phyloP scores from a whole-genome alignment of 2,113 vertebrate species.

The Mobula hypostoma region DNA sequence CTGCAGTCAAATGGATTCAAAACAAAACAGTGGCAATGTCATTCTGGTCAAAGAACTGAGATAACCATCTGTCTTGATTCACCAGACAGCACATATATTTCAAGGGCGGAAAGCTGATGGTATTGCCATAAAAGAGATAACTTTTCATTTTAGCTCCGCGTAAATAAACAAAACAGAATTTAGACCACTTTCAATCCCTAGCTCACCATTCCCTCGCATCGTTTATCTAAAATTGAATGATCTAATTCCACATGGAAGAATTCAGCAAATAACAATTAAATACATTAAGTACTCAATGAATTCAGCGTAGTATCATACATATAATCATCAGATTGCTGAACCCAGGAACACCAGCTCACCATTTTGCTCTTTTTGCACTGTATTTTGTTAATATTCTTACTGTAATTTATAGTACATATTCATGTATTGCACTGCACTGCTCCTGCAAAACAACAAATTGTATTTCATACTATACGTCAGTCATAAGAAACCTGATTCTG shows the following conservation, averaged over 20 bases:
- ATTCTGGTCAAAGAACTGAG: neutral
- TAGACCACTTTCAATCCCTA: neutral
- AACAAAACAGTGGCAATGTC: neutral
- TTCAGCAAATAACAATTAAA: neutral
- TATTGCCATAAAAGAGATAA: neutral
- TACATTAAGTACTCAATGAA: neutral
- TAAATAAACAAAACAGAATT: neutral
- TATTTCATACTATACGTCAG: too few relatives aligned
- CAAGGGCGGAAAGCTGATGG: neutral
- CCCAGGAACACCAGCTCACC: too few relatives aligned
- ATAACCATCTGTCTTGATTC: neutral
- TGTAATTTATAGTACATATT: too few relatives aligned
- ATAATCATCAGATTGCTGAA: too few relatives aligned
- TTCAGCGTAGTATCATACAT: neutral
- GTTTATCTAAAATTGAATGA: neutral
- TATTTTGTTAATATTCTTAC: too few relatives aligned
- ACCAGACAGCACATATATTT: neutral
- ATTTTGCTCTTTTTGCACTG: too few relatives aligned
- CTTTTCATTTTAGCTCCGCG: neutral
- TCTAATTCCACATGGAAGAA: neutral
- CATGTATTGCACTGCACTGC: too few relatives aligned
- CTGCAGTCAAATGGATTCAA: constrained; percentile 51
- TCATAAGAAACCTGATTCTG: too few relatives aligned
- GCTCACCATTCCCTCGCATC: neutral
- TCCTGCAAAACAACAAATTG: too few relatives aligned